Conservation (phyloP, 2,888 invertebrate species). For the Biston stratarius region DNA sequence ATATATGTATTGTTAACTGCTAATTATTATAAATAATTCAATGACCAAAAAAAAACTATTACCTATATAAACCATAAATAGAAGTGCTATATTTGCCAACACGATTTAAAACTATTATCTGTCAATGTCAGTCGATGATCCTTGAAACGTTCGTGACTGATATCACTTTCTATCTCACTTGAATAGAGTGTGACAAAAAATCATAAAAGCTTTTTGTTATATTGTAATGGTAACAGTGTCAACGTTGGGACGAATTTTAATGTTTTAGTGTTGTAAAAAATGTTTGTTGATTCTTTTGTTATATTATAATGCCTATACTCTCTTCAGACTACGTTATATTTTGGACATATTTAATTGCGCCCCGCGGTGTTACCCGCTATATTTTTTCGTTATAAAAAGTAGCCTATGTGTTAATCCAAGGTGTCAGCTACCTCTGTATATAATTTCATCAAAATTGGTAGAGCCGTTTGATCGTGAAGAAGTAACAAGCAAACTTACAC, state of each 20-base stretch:
- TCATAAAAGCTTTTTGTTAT: conserved; percentile 34
- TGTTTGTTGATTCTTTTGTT: conserved; percentile 3
- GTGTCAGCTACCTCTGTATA: no score
- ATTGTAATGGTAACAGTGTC: conserved; percentile 40
- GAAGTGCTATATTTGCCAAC: conserved; percentile 14
- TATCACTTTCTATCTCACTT: conserved; percentile 63
- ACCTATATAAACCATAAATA: conserved; percentile 11
- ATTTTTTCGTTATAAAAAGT: no score
- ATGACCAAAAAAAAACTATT: conserved; percentile 3
- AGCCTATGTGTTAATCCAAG: no score
- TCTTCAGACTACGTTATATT: background rate
- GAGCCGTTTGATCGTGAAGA: no score
- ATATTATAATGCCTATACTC: background rate
- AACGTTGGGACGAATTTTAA: conserved; percentile 20
- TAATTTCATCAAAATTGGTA: no score
- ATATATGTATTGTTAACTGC: background rate
- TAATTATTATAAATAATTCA: conserved; percentile 10
- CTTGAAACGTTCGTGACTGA: conserved; percentile 74
- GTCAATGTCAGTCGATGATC: conserved; percentile 59
- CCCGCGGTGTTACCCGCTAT: no score
- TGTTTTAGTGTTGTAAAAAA: conserved; percentile 12
- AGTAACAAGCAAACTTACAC: no score
- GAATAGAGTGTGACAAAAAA: conserved; percentile 52
- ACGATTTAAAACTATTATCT: conserved; percentile 38
- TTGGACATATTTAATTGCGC: no score